Evolutionary conservation across 2,888 invertebrate species (phyloP).

Genomic region (Acrobasis consociella): DNA sequence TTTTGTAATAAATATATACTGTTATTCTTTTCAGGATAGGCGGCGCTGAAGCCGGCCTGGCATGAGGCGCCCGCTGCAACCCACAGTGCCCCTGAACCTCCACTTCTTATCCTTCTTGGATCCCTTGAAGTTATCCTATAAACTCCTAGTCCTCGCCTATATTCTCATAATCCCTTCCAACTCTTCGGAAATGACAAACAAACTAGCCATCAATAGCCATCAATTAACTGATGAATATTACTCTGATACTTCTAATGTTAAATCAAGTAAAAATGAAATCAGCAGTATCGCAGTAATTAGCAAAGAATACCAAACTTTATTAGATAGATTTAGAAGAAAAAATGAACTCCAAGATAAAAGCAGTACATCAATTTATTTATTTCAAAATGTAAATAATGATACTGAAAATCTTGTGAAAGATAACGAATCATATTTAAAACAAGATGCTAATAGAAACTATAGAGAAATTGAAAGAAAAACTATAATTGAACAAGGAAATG

Average conservation of each 20-base stretch:
- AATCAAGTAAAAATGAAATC: slow-evolving; percentile 31
- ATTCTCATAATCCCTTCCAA: slow-evolving; percentile 48
- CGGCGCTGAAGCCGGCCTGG: slow-evolving; percentile 65
- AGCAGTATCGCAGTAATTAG: slow-evolving; percentile 39
- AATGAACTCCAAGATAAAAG: slow-evolving; percentile 27
- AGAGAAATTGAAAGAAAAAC: slow-evolving; percentile 30
- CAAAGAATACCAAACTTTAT: slow-evolving; percentile 55
- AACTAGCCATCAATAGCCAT: neutral
- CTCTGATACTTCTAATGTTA: slow-evolving; percentile 24
- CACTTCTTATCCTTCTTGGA: slow-evolving; percentile 62
- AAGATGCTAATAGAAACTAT: slow-evolving; percentile 28
- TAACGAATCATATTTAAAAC: slow-evolving; percentile 20
- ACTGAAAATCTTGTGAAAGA: neutral
- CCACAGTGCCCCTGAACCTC: slow-evolving; percentile 55
- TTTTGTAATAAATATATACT: neutral
- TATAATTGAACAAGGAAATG: slow-evolving; percentile 42
- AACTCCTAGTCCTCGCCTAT: slow-evolving; percentile 48
- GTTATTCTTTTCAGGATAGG: slow-evolving; percentile 53
- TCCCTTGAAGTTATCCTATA: slow-evolving; percentile 54
- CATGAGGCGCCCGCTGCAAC: slow-evolving; percentile 68
- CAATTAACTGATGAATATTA: neutral
- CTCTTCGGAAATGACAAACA: slow-evolving; percentile 51
- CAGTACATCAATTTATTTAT: slow-evolving; percentile 1
- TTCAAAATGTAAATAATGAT: neutral
- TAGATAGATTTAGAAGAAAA: slow-evolving; percentile 68